These are phyloP conservation scores for Anas capensis DNA, from an alignment of 2,797 vertebrate genomes.

Conservation along the genomic window DNA sequence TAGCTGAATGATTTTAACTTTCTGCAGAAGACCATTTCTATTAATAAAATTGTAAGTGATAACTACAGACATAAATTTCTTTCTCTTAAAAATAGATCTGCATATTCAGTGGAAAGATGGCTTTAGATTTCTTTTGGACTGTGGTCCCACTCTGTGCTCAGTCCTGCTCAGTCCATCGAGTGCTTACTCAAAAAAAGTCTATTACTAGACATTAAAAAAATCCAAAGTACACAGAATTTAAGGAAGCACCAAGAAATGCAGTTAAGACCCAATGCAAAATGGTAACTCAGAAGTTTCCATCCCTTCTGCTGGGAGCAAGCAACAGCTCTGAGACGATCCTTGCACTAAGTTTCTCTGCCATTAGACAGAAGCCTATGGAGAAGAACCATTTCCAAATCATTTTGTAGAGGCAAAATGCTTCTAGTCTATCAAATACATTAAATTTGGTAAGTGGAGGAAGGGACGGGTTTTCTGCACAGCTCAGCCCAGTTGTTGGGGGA, in stretches of 20 bases:
- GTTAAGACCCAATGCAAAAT: background rate
- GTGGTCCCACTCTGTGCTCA: background rate
- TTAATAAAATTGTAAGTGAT: background rate
- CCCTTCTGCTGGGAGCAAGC: fast-evolving
- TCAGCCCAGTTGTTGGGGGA: background rate
- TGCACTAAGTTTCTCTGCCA: background rate
- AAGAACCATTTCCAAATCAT: background rate
- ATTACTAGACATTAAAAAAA: background rate
- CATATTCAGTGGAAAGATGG: background rate
- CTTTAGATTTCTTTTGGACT: background rate
- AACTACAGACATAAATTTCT: background rate
- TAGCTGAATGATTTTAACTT: background rate
- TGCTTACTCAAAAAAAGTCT: fast-evolving
- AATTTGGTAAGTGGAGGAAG: background rate
- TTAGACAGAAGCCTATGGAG: background rate
- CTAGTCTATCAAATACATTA: background rate
- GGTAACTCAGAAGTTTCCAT: background rate
- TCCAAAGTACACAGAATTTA: background rate
- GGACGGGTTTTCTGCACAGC: background rate
- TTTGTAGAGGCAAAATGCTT: background rate
- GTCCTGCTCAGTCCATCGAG: background rate
- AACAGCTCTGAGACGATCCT: background rate
- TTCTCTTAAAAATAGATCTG: background rate
- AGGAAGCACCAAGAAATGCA: background rate
- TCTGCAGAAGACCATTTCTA: background rate